Conservation (phyloP, 2,888 invertebrate species). For the Physocephala rufipes region DNA sequence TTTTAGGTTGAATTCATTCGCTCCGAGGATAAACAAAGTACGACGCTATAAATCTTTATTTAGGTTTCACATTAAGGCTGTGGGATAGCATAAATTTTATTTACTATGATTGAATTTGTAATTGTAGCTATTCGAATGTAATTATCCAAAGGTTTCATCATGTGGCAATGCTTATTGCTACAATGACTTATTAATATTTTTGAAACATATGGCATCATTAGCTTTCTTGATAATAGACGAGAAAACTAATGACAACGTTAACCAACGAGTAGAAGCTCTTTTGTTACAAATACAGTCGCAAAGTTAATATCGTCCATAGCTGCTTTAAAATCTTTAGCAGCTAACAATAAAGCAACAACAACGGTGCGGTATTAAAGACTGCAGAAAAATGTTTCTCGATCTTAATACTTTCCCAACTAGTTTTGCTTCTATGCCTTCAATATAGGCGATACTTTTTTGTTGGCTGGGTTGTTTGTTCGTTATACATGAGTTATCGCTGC, state of each 20-base stretch:
- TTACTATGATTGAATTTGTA: no score
- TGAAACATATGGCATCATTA: not conserved
- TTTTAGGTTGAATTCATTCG: no score
- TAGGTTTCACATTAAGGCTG: no score
- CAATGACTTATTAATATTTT: not conserved
- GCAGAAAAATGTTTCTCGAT: not conserved
- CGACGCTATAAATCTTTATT: no score
- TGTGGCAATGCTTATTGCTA: not conserved
- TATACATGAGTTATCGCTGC: conserved; percentile 32
- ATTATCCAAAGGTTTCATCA: no score
- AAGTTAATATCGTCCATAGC: not conserved
- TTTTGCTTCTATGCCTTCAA: not conserved
- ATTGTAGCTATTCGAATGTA: no score
- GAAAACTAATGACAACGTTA: not conserved
- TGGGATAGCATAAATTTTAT: no score
- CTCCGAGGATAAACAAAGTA: no score
- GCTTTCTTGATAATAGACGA: not conserved
- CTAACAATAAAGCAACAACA: not conserved
- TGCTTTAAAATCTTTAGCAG: not conserved
- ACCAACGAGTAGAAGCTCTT: conserved; percentile 4
- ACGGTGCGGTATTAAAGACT: not conserved
- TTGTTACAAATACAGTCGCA: conserved; percentile 3
- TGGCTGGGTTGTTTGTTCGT: conserved; percentile 23
- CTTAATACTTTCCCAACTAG: not conserved
- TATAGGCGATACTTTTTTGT: not conserved